Base-by-base conservation (phyloP, 2,113 vertebrate genomes). In the Taurulus bubalis region DNA sequence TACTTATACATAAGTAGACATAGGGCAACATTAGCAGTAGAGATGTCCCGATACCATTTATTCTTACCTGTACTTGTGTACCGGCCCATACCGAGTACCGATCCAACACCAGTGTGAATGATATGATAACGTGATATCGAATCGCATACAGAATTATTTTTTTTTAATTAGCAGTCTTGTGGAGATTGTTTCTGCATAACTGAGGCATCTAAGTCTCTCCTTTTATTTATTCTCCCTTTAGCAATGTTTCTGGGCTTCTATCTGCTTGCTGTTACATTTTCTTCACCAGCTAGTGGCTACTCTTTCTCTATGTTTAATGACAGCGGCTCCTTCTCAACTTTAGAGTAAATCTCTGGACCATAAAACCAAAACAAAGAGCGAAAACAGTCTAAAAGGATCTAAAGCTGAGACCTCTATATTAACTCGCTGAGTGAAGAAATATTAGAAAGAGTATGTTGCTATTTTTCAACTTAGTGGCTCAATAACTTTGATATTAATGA, bases 371-470 rank as follows among this genome's bases (percentile, higher is more conserved):
- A 53, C 18, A 30, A 71, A 28, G 18, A 24, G 2, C 12, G 38
- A 53, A 30, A 42, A 71, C 14, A 34, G 20, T 2, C 20, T 15
- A 6, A 45, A 45, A 58, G 58, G 4, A 10, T 58, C 20, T 18
- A 12, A 2, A 51, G 45, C 16, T 28, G 5, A 18, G 12, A 45
- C 2, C 26, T 34, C 9, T 20, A 2, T 32, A 32, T 53, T 22
- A 8, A 32, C 26, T 34, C 12, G 40, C 40, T 6, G 40, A 3
- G 10, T 12, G 45, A 51, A 51, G 49, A 51, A 4, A 24, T 71
- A 49, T 64, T 78, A 34, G 53, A 71, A 60, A 64, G 16, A 20
- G 38, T n/a, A 67, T 30, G 1, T 81, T 76, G 22, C 28, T 8
- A 11, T 77, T 84, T 75, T 36, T 36, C 36, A 60, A 51, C 53